Conservation (phyloP, 2,113 vertebrate species). For the Alouatta palliata region DNA sequence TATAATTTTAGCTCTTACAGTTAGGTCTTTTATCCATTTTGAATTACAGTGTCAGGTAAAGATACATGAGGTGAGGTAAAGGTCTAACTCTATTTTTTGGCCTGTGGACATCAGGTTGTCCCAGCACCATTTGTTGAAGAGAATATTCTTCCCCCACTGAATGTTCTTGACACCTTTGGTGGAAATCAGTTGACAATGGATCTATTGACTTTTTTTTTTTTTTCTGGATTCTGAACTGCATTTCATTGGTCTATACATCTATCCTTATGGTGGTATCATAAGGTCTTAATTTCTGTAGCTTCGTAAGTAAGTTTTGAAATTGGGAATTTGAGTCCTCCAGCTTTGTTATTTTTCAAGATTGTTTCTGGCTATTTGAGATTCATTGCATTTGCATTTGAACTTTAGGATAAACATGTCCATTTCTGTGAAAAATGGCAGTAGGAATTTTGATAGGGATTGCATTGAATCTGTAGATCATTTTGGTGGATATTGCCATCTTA, state of each 20-base stretch:
- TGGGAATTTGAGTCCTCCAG: not conserved
- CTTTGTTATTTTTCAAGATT: not conserved
- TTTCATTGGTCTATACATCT: not conserved
- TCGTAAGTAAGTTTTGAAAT: not conserved
- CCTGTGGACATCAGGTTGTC: not conserved
- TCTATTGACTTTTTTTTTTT: not conserved
- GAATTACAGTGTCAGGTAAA: not conserved
- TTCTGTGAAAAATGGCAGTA: not conserved
- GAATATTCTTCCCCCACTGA: not conserved
- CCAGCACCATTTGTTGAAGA: not conserved
- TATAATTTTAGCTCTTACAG: not conserved
- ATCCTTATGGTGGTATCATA: not conserved
- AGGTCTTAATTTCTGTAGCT: not conserved
- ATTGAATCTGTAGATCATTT: not conserved
- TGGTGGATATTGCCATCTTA: not conserved
- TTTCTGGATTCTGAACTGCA: not conserved
- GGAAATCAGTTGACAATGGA: not conserved
- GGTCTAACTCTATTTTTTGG: not conserved
- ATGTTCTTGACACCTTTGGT: not conserved
- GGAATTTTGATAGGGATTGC: not conserved
- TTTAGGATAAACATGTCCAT: not conserved
- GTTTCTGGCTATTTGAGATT: not conserved
- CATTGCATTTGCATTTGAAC: not conserved
- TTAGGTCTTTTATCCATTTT: not conserved
- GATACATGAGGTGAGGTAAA: not conserved